These are phyloP conservation scores for Phylloscopus trochiloides DNA, from an alignment of 2,113 vertebrate genomes.

Conservation along the genomic window DNA sequence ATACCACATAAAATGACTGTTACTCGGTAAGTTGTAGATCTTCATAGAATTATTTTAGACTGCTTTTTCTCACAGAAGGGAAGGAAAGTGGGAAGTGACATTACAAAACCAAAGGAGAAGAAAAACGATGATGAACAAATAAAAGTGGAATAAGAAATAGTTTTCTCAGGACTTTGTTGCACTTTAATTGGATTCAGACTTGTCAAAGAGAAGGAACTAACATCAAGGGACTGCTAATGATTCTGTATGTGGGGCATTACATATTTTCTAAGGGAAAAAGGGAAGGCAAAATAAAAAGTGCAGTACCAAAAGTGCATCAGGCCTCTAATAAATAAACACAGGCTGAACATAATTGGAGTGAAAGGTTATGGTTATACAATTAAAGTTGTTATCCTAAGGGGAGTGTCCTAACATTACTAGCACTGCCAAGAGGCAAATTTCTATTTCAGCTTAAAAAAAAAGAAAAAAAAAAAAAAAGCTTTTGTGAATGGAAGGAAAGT, in stretches of 20 bases:
- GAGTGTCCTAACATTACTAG: neutral
- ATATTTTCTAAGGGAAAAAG: neutral
- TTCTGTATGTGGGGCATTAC: neutral
- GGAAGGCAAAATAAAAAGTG: neutral
- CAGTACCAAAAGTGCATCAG: neutral
- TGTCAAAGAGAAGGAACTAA: neutral
- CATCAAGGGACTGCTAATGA: neutral
- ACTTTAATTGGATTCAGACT: neutral
- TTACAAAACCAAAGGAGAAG: neutral
- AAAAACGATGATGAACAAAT: neutral
- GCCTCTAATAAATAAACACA: conserved; percentile 33
- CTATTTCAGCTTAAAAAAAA: neutral
- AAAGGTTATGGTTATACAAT: conserved; percentile 42
- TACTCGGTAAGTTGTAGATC: neutral
- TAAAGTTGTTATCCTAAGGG: conserved; percentile 24
- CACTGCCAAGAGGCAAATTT: neutral
- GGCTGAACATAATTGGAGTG: conserved; percentile 29
- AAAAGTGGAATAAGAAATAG: neutral
- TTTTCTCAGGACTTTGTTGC: neutral
- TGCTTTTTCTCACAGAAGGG: neutral
- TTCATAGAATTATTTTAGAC: neutral
- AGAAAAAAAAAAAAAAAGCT: conserved; percentile 4
- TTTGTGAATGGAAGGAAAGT: neutral
- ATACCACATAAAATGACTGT: neutral
- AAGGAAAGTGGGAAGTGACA: neutral